These are phyloP conservation scores for Ganaspis sp. DNA, from an alignment of 1,140 invertebrate genomes.

Conservation along the genomic window DNA sequence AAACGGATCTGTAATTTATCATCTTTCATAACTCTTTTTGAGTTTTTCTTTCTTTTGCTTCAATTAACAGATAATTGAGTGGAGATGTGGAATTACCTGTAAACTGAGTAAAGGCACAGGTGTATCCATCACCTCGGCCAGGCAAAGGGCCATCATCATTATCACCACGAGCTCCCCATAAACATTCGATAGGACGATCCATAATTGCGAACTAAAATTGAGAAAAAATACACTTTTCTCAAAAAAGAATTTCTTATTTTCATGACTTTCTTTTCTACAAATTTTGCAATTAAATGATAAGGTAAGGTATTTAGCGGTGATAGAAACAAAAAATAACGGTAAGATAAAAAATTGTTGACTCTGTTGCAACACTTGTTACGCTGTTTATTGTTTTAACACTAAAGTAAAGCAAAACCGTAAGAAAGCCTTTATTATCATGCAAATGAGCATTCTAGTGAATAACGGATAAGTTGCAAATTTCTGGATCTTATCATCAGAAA, in stretches of 20 bases:
- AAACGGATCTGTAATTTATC: background rate
- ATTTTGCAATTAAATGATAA: background rate
- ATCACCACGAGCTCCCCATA: slow-evolving; percentile 81
- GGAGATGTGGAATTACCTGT: slow-evolving; percentile 75
- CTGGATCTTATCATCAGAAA: background rate
- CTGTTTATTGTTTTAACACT: background rate
- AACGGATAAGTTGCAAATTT: background rate
- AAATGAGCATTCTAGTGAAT: background rate
- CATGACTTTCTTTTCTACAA: background rate
- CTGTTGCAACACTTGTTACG: slow-evolving; percentile 4
- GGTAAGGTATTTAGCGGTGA: background rate
- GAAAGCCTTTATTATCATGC: background rate
- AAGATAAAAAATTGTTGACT: background rate
- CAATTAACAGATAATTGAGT: background rate
- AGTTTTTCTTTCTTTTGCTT: background rate
- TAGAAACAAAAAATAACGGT: background rate
- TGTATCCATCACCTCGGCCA: slow-evolving; percentile 81
- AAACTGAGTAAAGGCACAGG: slow-evolving; percentile 78
- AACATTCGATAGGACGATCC: slow-evolving; percentile 79
- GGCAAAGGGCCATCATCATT: slow-evolving; percentile 78
- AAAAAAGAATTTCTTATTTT: slow-evolving; percentile 15
- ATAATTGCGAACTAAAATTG: slow-evolving; percentile 77
- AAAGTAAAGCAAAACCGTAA: slow-evolving; percentile 3
- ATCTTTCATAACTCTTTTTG: background rate
- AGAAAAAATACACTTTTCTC: too few relatives aligned